Base-by-base conservation (phyloP, 1,140 invertebrate species). In the Cydia splendana region DNA sequence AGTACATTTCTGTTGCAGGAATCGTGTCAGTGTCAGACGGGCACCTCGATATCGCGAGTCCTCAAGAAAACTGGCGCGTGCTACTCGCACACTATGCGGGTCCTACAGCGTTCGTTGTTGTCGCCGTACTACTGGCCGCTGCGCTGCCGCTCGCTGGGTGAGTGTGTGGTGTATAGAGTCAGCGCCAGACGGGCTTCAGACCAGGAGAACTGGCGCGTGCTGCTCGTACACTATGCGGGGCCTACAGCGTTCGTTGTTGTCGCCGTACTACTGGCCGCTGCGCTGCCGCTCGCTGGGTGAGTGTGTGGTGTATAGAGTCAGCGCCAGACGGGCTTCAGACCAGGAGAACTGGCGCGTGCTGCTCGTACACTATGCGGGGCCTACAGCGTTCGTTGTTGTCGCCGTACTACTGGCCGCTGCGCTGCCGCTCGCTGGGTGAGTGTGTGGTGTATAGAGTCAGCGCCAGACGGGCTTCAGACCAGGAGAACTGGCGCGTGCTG, bases 261-360 rank as follows among this genome's bases (percentile, higher is more conserved):
- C 7, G 85, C 92, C 48, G 77, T 88, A 9, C 78, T 95, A 38
- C 86, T 95, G 18, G 89, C 87, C 4, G 84, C 91, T 30, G 76
- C 92, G 51, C 91, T 95, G 81, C 94, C 94, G 28, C 88, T 93
- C 7, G 83, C 88, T 10, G 93, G 92, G 92, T 93, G 24, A 83
- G 7, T 38, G 18, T 57, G n/a, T 71, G 73, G 82, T 78, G 86
- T 38, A 80, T 90, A 15, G 85, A 89, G 79, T 77, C 81, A 53
- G 84, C 91, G 74, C 82, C 84, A n/a, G 89, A 89, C 80, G 86
- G 86, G 5, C 78, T 89, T 76, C 24, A 77, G 83, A 24, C 76
- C 81, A 81, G 12, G 84, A 88, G 28, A 77, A 90, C n/a, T n/a
- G 92, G 92, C 86, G 87, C 67, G 73, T 80, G 51, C 80, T 92